These are phyloP conservation scores for Lacanobia wlatinum DNA, from an alignment of 2,888 invertebrate species.

Conservation along the genomic window DNA sequence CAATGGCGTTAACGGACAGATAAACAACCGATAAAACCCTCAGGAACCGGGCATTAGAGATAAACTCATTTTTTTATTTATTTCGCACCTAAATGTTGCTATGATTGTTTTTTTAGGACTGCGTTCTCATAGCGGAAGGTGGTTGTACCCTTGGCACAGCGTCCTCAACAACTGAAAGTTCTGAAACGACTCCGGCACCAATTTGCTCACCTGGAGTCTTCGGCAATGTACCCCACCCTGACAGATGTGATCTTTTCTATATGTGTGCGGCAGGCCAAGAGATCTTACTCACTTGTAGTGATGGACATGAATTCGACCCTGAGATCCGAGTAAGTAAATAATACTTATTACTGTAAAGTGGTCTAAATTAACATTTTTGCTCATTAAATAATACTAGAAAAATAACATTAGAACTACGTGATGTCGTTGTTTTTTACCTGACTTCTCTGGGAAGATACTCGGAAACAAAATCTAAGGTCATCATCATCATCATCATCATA, in stretches of 20 bases:
- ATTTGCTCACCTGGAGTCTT: constrained; percentile 64
- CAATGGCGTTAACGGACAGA: too few relatives aligned
- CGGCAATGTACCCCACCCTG: constrained; percentile 68
- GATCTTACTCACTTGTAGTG: constrained; percentile 61
- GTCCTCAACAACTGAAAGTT: neutral
- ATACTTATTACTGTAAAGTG: neutral
- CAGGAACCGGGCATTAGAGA: too few relatives aligned
- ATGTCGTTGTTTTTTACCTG: too few relatives aligned
- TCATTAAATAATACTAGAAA: too few relatives aligned
- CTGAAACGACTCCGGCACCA: constrained; percentile 5
- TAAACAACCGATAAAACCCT: too few relatives aligned
- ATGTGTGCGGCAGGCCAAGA: constrained; percentile 65
- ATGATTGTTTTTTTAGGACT: neutral
- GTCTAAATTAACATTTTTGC: too few relatives aligned
- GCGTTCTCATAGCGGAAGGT: constrained; percentile 12
- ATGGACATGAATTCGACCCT: constrained; percentile 69
- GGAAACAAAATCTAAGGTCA: too few relatives aligned
- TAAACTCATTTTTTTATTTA: too few relatives aligned
- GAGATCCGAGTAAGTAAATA: constrained; percentile 1
- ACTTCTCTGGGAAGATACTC: too few relatives aligned
- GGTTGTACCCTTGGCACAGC: constrained; percentile 23
- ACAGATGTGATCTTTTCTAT: constrained; percentile 67
- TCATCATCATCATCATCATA: too few relatives aligned
- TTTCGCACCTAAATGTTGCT: too few relatives aligned
- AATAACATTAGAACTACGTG: too few relatives aligned